A percentile compares a stretch with the other conserved stretches of the same genome.
Evolutionary conservation across 1,140 invertebrate genomes (phyloP).

Genomic region (Aphelinus atriplicis): DNA sequence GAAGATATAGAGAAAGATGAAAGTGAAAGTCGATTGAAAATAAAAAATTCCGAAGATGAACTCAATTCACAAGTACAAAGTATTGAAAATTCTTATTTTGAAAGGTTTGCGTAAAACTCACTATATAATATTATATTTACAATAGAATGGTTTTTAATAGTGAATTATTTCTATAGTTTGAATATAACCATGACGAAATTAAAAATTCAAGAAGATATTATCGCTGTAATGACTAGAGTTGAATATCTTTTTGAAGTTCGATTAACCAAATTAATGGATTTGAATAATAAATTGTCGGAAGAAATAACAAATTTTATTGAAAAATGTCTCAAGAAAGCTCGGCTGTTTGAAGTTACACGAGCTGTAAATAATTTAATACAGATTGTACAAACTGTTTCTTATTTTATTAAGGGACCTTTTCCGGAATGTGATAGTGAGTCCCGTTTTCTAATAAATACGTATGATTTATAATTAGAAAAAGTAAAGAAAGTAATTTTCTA

Average conservation of each 20-base stretch:
- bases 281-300: slow-evolving; percentile 8
- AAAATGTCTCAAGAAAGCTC: slow-evolving; percentile 4
- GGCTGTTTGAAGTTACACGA: neutral
- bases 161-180: slow-evolving; percentile 21
- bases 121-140: neutral
- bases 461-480: neutral
- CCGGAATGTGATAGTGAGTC: slow-evolving; percentile 22
- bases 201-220: slow-evolving; percentile 33
- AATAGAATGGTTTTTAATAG: neutral
- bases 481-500: neutral
- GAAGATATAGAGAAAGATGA: slow-evolving; percentile 29
- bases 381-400: neutral
- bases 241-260: slow-evolving; percentile 24
- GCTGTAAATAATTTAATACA: slow-evolving; percentile 2
- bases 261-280: slow-evolving; percentile 18
- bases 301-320: slow-evolving; percentile 5
- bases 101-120: slow-evolving; percentile 7
- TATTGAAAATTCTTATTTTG: slow-evolving; percentile 1
- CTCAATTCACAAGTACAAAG: neutral
- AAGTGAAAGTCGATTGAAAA: neutral
- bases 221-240: slow-evolving; percentile 30
- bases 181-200: slow-evolving; percentile 22
- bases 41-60: neutral
- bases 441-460: neutral
- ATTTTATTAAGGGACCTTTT: slow-evolving; percentile 13